Percentiles rank a stretch among this genome's conserved stretches.
These are phyloP conservation scores for Phyllopteryx taeniolatus DNA, from an alignment of 2,113 vertebrate species.

Conservation along the genomic window DNA sequence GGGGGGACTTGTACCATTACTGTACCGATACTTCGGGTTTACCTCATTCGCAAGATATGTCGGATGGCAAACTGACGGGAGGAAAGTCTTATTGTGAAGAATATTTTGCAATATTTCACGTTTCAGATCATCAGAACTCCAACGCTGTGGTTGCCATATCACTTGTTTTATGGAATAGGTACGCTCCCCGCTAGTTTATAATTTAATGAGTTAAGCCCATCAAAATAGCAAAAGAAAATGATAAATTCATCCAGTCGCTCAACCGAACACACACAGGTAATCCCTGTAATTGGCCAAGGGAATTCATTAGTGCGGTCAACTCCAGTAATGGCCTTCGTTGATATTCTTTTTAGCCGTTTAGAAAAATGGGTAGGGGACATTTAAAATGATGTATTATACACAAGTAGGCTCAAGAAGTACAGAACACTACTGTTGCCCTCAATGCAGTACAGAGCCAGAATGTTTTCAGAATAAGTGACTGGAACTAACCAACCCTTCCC, in stretches of 20 bases:
- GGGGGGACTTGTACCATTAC: background rate
- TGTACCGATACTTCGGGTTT: too few species aligned
- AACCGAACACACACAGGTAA: background rate
- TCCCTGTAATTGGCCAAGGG: background rate
- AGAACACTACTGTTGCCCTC: conserved; percentile 25
- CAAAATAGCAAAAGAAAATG: background rate
- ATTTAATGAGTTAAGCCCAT: background rate
- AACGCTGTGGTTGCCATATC: background rate
- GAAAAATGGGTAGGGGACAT: conserved; percentile 30
- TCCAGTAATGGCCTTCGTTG: background rate
- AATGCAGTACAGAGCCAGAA: conserved; percentile 27
- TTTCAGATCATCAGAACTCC: background rate
- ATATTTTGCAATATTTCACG: background rate
- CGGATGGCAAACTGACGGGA: too few species aligned
- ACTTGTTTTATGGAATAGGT: background rate
- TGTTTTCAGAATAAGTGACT: conserved; percentile 49
- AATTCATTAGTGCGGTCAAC: background rate
- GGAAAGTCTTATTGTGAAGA: background rate
- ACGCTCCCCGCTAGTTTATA: background rate
- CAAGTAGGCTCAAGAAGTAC: background rate
- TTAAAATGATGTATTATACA: conserved; percentile 7
- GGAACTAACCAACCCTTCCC: conserved; percentile 56
- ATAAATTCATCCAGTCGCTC: background rate
- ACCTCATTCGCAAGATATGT: too few species aligned
- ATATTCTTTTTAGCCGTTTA: background rate